phyloP scores from a whole-genome alignment of 1,140 invertebrate genomes.

The Dinoponera quadriceps region DNA sequence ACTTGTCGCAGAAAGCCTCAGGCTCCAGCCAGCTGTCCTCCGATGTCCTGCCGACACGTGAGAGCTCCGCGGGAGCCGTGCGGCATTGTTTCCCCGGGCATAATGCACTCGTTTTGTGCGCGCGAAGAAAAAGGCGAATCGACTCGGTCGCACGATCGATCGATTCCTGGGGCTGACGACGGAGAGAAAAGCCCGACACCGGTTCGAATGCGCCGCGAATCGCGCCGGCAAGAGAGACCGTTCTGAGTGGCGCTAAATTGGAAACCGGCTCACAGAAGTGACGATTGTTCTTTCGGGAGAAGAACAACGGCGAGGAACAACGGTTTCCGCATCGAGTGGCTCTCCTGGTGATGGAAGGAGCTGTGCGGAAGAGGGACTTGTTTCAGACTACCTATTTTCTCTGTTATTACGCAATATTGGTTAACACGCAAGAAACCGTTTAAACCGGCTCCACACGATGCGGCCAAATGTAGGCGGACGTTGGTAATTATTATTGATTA shows the following conservation, averaged over 20 bases:
- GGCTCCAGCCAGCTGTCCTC: slow-evolving; percentile 63
- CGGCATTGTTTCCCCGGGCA: slow-evolving; percentile 67
- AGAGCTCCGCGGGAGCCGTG: slow-evolving; percentile 53
- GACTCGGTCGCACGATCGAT: slow-evolving; percentile 72
- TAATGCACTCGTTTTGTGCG: slow-evolving; percentile 70
- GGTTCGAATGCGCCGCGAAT: slow-evolving; percentile 33
- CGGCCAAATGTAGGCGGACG: too few species aligned
- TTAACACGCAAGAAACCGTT: too few species aligned
- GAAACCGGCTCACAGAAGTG: background rate
- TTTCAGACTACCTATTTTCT: too few species aligned
- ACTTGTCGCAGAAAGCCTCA: slow-evolving; percentile 62
- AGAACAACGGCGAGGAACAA: background rate
- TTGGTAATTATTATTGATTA: too few species aligned
- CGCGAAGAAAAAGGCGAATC: slow-evolving; percentile 56
- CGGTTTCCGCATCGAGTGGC: background rate
- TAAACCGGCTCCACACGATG: too few species aligned
- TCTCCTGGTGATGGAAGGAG: too few species aligned
- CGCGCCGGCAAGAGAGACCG: slow-evolving; percentile 26
- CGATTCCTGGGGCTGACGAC: slow-evolving; percentile 62
- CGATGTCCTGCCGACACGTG: slow-evolving; percentile 47
- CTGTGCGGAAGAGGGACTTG: too few species aligned
- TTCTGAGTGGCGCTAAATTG: background rate
- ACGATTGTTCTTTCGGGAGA: background rate
- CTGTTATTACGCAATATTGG: too few species aligned
- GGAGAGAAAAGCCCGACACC: slow-evolving; percentile 72